Conservation (phyloP, 2,113 vertebrate genomes). For the Chunga burmeisteri region DNA sequence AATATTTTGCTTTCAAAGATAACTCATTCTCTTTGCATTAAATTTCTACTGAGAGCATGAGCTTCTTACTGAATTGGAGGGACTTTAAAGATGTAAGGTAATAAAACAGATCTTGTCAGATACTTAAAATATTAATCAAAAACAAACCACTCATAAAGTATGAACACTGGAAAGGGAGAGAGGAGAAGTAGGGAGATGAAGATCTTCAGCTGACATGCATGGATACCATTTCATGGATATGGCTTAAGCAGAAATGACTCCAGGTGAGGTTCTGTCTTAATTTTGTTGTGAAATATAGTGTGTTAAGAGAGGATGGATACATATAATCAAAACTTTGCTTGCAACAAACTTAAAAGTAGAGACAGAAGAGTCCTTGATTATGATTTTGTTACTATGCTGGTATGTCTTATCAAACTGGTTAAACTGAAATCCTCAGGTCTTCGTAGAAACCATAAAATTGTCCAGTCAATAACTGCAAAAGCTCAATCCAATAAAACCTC, state of each 20-base stretch:
- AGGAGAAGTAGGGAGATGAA: neutral
- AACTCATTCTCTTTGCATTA: neutral
- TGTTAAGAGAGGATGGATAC: neutral
- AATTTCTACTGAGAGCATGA: neutral
- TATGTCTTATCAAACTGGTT: neutral
- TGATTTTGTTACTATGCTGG: neutral
- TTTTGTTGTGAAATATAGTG: neutral
- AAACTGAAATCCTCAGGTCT: neutral
- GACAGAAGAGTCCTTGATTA: neutral
- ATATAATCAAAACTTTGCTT: neutral
- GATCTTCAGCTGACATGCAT: neutral
- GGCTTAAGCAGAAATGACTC: neutral
- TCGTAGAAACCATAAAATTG: neutral
- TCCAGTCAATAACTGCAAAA: neutral
- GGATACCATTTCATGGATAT: neutral
- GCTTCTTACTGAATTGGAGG: neutral
- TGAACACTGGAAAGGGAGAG: neutral
- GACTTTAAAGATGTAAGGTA: neutral
- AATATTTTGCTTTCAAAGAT: constrained; percentile 4
- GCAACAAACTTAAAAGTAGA: neutral
- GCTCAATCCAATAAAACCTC: neutral
- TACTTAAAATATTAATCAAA: neutral
- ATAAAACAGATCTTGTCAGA: neutral
- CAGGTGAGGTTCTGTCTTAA: neutral
- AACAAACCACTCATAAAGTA: neutral